Base-by-base conservation (phyloP, 1,140 invertebrate species). In the Scaptomyza pallida region DNA sequence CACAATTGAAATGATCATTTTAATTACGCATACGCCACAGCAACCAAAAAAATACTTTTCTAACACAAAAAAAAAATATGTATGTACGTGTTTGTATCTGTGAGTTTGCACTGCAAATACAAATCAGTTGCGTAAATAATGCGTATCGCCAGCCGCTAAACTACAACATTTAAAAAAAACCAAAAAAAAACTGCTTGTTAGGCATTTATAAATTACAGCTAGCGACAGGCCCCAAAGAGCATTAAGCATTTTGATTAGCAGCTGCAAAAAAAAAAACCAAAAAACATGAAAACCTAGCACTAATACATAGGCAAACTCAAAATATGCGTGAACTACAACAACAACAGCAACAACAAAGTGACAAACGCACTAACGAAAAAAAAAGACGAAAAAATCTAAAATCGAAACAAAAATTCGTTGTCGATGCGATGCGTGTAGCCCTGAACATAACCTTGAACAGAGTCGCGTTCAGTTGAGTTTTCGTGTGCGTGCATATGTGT, bases 51-150 rank as follows among this genome's bases (percentile, higher is more conserved):
- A 5, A 26, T 26, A 26, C 6, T 30, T 30, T 9, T 9, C 26
- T 26, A 26, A 43, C 41, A 10, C 43, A 45, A 15, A 37, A 41
- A 41, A 17, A 23, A 30, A 30, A 30, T 8, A 35, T 37, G 33
- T 37, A 26, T 26, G 47, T 47, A 37, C 37, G 35, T 51, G 19
- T 37, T 16, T 15, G 33, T 37, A 26, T 26, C 47, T 47, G 43
- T 44, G 26, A 70, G 63, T 88, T 88, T 82, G 75, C 82, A 88
- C 56, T 88, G 82, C 82, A 88, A 88, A 88, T 78, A 88, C 78
- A 75, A 88, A 88, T 88, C 82, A 88, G 82, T 88, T 88, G 82
- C 75, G 82, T 88, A 88, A 88, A 88, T 88, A 88, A 88, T 88
- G 82, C 82, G 82, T 88, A 75, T 81, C 77, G 74, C 23, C 21